Percentiles rank a stretch among this genome's conserved stretches.
phyloP scores from a whole-genome alignment of 2,888 invertebrate species.

The Anticlea derivata region DNA sequence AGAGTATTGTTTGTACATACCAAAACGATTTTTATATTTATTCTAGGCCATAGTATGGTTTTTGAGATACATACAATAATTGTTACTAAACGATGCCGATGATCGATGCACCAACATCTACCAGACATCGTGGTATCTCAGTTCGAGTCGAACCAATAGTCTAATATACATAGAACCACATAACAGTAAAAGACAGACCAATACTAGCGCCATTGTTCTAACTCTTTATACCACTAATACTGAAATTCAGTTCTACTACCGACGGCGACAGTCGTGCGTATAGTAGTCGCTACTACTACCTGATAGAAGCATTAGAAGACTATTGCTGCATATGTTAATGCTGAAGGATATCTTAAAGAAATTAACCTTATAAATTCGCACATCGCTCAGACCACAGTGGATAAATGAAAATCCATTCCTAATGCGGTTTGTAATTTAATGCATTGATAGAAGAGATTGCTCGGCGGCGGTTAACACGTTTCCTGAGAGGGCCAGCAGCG shows the following conservation, averaged over 20 bases:
- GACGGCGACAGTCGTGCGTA: background rate
- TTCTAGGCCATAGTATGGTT: too few relatives aligned
- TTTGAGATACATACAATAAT: too few relatives aligned
- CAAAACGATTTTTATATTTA: too few relatives aligned
- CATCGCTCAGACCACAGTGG: constrained; percentile 49
- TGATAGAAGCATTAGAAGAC: constrained; percentile 3
- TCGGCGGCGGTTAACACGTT: constrained; percentile 49
- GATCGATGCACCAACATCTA: too few relatives aligned
- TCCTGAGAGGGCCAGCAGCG: constrained; percentile 40
- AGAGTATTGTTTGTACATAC: too few relatives aligned
- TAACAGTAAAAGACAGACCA: too few relatives aligned
- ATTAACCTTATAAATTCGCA: constrained; percentile 30
- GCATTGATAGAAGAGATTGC: constrained; percentile 51
- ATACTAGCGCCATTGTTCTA: too few relatives aligned
- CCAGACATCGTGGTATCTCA: too few relatives aligned
- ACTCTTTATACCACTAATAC: background rate
- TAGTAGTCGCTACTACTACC: background rate
- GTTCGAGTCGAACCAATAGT: too few relatives aligned
- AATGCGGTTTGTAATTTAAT: constrained; percentile 56
- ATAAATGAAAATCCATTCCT: constrained; percentile 43
- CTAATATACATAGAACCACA: too few relatives aligned
- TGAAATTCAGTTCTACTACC: background rate
- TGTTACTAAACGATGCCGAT: too few relatives aligned
- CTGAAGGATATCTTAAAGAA: constrained; percentile 13
- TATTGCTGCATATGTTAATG: constrained; percentile 12